Evolutionary conservation across 2,888 invertebrate genomes (phyloP).

Genomic region (Lithophane socia): DNA sequence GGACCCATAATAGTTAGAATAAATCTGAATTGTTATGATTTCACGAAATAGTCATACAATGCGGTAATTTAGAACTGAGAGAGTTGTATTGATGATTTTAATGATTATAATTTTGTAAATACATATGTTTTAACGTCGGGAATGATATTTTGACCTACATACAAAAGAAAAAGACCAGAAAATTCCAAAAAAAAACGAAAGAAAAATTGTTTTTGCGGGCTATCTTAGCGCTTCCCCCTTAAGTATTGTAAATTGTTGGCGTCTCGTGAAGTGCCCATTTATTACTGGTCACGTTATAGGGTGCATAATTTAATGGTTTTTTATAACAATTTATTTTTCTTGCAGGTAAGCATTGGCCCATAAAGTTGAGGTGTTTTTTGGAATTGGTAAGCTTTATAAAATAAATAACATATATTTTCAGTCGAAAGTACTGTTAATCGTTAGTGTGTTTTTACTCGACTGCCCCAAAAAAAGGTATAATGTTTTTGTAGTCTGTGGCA

Average conservation of each 20-base stretch:
- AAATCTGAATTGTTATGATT: too few relatives aligned
- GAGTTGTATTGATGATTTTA: neutral
- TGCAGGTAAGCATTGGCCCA: constrained; percentile 45
- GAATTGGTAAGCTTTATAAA: neutral
- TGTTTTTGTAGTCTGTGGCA: neutral
- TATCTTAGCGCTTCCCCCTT: neutral
- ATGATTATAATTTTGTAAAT: neutral
- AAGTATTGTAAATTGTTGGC: neutral
- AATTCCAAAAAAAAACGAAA: neutral
- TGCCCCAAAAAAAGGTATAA: neutral
- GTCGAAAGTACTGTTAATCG: too few relatives aligned
- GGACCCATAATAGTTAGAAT: too few relatives aligned
- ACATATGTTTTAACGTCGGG: neutral
- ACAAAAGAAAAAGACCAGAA: neutral
- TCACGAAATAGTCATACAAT: too few relatives aligned
- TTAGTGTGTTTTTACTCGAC: neutral
- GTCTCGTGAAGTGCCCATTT: constrained; percentile 3
- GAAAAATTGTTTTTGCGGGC: neutral
- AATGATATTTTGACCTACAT: neutral
- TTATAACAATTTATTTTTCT: constrained; percentile 38
- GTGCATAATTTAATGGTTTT: constrained; percentile 28
- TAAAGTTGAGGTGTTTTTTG: neutral
- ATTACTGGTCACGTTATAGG: constrained; percentile 27
- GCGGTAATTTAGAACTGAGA: neutral
- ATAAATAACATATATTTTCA: neutral